Base-by-base conservation (phyloP, 2,888 invertebrate genomes). In the Diogma glabrata region DNA sequence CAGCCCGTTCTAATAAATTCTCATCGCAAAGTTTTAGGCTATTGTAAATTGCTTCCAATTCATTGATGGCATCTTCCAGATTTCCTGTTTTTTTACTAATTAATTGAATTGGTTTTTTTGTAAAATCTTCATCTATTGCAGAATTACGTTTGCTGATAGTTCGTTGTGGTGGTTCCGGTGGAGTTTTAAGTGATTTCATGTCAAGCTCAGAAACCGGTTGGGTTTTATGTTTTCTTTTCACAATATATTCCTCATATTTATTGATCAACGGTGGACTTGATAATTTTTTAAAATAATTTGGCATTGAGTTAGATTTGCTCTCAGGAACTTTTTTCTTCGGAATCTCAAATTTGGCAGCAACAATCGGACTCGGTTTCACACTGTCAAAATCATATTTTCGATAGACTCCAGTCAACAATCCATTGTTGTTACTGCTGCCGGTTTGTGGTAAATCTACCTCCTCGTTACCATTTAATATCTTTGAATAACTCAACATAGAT, bases 21-120 rank as follows among this genome's bases (percentile, higher is more conserved):
- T 87, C 87, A 62, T 90, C 90, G 1, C 84, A 85, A 49, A 91
- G 72, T n/a, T 84, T 82, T 52, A 93, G 74, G 60, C 88, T 90
- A 60, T 89, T 87, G 64, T 89, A 88, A 63, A 93, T 91, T n/a
- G 86, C 85, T 72, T 93, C 92, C 51, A 93, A 68, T 68, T 93
- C 93, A 60, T 84, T 84, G 20, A 93, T 75, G 50, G 92, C 92
- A 63, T 92, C 90, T 63, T 90, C 90, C 33, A 90, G 73, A 66
- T 89, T 89, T 14, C 82, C 80, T 3, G 86, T 85, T 66, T 84
- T 85, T 58, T 79, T 73, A 53, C 69, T 66, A n/a, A 43, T 22
- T 7, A 43, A 20, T n/a, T n/a, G n/a, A n/a, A n/a, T n/a, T n/a
- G n/a, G 12, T 49, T 43, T 50, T n/a, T 23, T 17, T 20, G 36